Percentiles rank a stretch among this genome's conserved stretches.
phyloP scores from a whole-genome alignment of 1,140 invertebrate species.

The Potamilus streckersoni region DNA sequence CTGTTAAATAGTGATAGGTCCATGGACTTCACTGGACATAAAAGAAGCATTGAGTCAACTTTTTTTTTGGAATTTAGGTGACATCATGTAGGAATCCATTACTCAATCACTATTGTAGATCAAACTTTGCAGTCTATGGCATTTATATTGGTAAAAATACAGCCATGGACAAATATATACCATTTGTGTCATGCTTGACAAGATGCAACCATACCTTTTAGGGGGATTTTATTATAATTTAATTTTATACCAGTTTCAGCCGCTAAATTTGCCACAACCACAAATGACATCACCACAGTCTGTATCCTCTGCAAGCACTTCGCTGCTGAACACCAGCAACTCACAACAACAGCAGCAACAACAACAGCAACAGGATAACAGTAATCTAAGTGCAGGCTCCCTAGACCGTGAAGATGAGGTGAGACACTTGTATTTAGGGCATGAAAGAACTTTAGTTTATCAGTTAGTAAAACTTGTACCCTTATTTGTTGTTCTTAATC shows the following conservation, averaged over 20 bases:
- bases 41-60: background rate
- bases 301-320: background rate
- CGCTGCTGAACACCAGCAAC: too few species aligned
- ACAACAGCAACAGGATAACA: conserved; percentile 23
- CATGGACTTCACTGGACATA: background rate
- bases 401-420: conserved; percentile 37
- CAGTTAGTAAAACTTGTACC: background rate
- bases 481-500: background rate
- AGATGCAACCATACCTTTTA: background rate
- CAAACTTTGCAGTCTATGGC: too few species aligned
- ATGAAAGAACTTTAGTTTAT: background rate
- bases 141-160: background rate
- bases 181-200: background rate
- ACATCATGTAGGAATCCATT: too few species aligned
- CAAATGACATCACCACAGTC: background rate
- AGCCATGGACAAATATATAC: too few species aligned
- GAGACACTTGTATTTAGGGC: background rate
- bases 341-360: too few species aligned
- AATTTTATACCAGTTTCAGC: conserved; percentile 42
- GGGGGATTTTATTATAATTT: conserved; percentile 3
- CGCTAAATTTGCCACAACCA: conserved; percentile 34
- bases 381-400: conserved; percentile 47
- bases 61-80: too few species aligned
- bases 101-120: too few species aligned
- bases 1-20: background rate